Base-by-base conservation (phyloP, 2,797 vertebrate species). In the Myripristis murdjan region DNA sequence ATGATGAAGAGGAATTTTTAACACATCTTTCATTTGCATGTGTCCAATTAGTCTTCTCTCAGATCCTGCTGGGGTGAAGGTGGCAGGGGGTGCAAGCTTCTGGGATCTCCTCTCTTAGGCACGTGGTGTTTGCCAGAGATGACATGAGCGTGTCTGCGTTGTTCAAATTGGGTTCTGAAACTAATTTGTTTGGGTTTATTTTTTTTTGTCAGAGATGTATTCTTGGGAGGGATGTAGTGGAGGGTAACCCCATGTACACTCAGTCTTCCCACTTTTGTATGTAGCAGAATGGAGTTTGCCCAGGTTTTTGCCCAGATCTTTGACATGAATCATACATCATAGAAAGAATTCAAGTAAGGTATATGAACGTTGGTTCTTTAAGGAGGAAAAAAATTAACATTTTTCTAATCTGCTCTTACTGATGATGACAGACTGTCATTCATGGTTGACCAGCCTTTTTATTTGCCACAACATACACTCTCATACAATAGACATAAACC, bases 21-120 rank as follows among this genome's bases (percentile, higher is more conserved):
- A 87, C 79, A 58, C 39, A 41, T 70, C 46, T 77, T 89, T 89
- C 65, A 90, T 92, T 93, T 93, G 81, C 87, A 89, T 90, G 82
- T 61, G 76, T 81, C 83, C 79, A 87, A 89, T 92, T 90, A 87
- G 51, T 53, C 67, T 52, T 70, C 23, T 62, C 64, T 86, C 49
- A 75, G 47, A 84, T 90, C 77, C 58, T 64, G 66, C 64, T 78
- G 82, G 46, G 64, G 58, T 64, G 74, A 43, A n/a, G 64, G 63
- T 33, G 58, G 65, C 26, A 23, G 39, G 72, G 60, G 57, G 33
- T 8, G 48, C 7, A 35, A 49, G 70, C 51, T 58, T 62, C 46
- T 66, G 46, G 64, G 64, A 61, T 83, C 48, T 70, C 39, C 44
- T 33, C 47, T 64, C 69, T n/a, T 44, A 67, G 65, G 24, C 70